Conservation (phyloP, 2,797 vertebrate species). For the Odontamblyopus rebecca region DNA sequence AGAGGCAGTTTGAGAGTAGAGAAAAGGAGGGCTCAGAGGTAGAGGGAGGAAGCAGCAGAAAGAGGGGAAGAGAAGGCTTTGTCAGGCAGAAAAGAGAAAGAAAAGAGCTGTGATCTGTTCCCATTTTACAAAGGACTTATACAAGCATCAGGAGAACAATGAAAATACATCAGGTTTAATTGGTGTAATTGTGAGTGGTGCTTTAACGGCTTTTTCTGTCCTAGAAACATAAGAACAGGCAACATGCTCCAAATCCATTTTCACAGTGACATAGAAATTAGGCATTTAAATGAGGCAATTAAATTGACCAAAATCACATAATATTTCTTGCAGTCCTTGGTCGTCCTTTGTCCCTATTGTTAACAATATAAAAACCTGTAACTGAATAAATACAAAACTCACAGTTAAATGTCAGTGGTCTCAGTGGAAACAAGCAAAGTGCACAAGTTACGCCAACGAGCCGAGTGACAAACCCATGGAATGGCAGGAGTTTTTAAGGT, state of each 20-base stretch:
- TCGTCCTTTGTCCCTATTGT: not conserved
- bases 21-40: no score
- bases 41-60: not conserved
- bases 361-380: not conserved
- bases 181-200: not conserved
- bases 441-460: no score
- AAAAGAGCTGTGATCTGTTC: conserved; percentile 7
- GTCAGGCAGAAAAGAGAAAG: conserved; percentile 18
- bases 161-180: not conserved
- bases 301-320: not conserved
- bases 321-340: no score
- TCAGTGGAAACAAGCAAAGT: no score
- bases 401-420: no score
- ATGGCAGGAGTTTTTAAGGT: no score
- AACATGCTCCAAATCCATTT: not conserved
- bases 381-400: not conserved
- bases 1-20: no score
- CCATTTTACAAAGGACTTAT: not conserved
- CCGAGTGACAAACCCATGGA: no score
- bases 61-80: conserved; percentile 15
- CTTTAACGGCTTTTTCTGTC: not conserved
- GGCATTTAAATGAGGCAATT: not conserved
- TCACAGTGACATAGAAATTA: no score
- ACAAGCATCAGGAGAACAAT: not conserved
- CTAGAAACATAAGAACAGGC: not conserved